Evolutionary conservation across 2,113 vertebrate species (phyloP).

Genomic region (Calypte anna): DNA sequence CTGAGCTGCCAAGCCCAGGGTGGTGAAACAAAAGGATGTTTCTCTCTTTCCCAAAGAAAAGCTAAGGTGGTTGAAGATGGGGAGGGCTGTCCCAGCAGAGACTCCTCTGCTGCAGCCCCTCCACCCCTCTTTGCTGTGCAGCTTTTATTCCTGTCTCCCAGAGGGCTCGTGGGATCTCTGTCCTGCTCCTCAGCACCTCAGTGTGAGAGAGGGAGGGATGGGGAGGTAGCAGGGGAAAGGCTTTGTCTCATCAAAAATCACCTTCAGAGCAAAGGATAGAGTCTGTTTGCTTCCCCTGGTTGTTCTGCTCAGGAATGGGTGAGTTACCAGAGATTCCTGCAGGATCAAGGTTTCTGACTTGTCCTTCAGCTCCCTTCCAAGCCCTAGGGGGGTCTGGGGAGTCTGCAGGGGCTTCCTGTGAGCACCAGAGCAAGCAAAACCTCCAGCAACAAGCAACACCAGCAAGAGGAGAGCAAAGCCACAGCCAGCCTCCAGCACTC

Average conservation of each 20-base stretch:
- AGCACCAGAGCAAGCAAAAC: not conserved
- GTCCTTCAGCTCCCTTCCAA: not conserved
- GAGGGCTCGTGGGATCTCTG: not conserved
- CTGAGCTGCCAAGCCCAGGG: not conserved
- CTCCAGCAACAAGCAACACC: not conserved
- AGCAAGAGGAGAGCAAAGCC: not conserved
- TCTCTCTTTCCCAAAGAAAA: constrained; percentile 47
- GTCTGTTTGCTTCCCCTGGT: not conserved
- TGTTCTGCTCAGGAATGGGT: accelerated
- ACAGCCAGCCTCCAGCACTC: accelerated
- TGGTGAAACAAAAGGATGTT: not conserved
- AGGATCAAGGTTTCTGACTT: not conserved
- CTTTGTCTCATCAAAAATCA: not conserved
- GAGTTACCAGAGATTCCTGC: not conserved
- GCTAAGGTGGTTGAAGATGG: not conserved
- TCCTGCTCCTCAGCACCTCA: not conserved
- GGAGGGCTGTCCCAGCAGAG: not conserved
- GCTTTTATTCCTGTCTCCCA: not conserved
- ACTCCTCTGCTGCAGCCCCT: not conserved
- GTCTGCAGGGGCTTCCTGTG: not conserved
- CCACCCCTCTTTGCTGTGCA: not conserved
- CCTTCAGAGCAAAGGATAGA: not conserved
- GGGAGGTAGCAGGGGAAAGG: not conserved
- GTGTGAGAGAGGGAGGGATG: not conserved
- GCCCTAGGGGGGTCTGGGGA: not conserved